Evolutionary conservation across 2,888 invertebrate genomes (phyloP).

Genomic region (Agriopis leucophaearia): DNA sequence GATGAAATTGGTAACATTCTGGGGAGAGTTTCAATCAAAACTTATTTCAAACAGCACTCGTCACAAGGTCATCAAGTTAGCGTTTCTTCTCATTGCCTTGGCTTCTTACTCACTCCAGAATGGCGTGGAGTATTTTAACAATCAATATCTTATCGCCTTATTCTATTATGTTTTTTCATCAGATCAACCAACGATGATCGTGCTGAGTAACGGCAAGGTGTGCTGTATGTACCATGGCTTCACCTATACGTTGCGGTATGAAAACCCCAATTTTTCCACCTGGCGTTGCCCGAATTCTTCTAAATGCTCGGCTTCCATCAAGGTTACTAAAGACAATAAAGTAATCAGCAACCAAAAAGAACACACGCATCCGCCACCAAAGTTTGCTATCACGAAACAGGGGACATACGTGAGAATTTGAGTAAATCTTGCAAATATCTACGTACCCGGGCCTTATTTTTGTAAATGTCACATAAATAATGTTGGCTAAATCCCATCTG

Average conservation of each 20-base stretch:
- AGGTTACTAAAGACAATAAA: neutral
- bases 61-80: too few relatives aligned
- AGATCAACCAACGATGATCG: neutral
- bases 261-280: conserved; percentile 25
- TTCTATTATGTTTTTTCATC: neutral
- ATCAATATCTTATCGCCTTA: neutral
- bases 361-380: conserved; percentile 20
- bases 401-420: conserved; percentile 13
- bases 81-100: too few relatives aligned
- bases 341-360: neutral
- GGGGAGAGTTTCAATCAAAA: too few relatives aligned
- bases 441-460: too few relatives aligned
- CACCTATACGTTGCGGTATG: neutral
- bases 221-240: conserved; percentile 36
- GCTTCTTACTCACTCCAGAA: too few relatives aligned
- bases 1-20: too few relatives aligned
- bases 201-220: conserved; percentile 39
- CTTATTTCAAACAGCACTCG: too few relatives aligned
- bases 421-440: neutral
- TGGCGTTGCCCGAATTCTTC: conserved; percentile 38
- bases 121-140: neutral
- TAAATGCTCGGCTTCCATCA: conserved; percentile 23
- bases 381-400: neutral
- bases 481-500: too few relatives aligned
- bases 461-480: too few relatives aligned